Evolutionary conservation across 2,113 vertebrate genomes (phyloP).

Genomic region (Aramus guarauna): DNA sequence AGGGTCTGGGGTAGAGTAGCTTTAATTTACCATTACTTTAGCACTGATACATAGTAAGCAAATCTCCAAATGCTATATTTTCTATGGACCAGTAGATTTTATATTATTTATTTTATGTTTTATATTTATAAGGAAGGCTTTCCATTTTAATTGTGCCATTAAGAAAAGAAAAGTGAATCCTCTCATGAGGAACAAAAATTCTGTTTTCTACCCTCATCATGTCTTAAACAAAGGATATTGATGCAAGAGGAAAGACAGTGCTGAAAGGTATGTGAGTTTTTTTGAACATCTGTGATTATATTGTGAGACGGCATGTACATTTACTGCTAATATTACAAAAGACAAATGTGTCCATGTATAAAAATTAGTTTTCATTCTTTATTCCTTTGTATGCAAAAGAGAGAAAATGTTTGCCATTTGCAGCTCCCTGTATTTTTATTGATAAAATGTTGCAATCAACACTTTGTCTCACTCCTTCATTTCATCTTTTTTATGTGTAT

Average conservation of each 20-base stretch:
- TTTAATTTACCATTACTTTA: background rate
- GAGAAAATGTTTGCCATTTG: background rate
- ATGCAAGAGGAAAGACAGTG: background rate
- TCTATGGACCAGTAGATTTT: background rate
- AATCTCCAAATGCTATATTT: background rate
- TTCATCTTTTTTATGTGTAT: conserved; percentile 13
- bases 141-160: background rate
- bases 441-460: background rate
- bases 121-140: background rate
- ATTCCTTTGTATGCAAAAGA: background rate
- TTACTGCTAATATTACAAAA: background rate
- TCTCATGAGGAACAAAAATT: background rate
- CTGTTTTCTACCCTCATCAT: background rate
- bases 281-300: background rate
- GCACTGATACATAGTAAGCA: background rate
- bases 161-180: background rate
- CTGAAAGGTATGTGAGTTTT: background rate
- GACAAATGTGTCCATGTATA: background rate
- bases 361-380: background rate
- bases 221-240: background rate
- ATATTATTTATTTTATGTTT: background rate
- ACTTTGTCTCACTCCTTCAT: conserved; percentile 1
- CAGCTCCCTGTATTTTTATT: conserved; percentile 3
- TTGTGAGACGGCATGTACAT: background rate
- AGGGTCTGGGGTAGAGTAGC: background rate